Percentiles rank a stretch among this genome's conserved stretches.
Evolutionary conservation across 2,797 vertebrate species (phyloP).

Genomic region (Gambusia yucatana): DNA sequence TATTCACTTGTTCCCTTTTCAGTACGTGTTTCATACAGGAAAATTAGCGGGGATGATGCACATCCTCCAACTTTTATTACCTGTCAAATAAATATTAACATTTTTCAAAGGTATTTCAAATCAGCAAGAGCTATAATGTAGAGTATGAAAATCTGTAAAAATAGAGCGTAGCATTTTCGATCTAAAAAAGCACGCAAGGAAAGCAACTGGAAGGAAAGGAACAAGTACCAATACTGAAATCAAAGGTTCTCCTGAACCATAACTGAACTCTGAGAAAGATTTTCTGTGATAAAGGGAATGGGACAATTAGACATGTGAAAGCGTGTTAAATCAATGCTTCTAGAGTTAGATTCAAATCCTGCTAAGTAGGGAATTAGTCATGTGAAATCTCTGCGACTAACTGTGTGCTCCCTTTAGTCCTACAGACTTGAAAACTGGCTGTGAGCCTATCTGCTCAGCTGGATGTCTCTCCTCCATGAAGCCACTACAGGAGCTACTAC

Average conservation of each 20-base stretch:
- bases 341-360: background rate
- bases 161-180: background rate
- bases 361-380: background rate
- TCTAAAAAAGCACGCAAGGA: background rate
- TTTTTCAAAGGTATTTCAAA: background rate
- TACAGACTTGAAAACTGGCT: background rate
- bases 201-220: background rate
- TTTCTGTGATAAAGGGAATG: slow-evolving; percentile 15
- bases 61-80: background rate
- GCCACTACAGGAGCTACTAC: background rate
- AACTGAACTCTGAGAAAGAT: slow-evolving; percentile 8
- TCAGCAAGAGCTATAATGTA: background rate
- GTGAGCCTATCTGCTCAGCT: background rate
- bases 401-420: background rate
- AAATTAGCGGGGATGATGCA: background rate
- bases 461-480: background rate
- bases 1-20: background rate
- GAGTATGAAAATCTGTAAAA: background rate
- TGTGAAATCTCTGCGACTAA: background rate
- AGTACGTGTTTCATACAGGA: background rate
- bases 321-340: background rate
- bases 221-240: background rate
- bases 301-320: background rate
- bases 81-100: background rate
- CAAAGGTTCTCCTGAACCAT: background rate